Conservation (phyloP, 2,113 vertebrate genomes). For the Entomyzon cyanotis region DNA sequence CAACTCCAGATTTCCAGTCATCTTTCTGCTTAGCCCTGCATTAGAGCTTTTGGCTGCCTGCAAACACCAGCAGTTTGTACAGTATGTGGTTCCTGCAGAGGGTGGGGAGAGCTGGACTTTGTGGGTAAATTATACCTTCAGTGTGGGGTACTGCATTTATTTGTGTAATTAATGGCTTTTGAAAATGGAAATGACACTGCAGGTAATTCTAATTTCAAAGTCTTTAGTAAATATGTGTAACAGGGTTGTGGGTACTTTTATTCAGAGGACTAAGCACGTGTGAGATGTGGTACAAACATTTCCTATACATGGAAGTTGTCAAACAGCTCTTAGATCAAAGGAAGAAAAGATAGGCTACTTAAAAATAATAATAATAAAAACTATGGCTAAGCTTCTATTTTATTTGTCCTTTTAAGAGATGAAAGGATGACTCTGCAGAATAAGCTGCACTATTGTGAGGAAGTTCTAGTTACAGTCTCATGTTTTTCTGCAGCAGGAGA, state of each 20-base stretch:
- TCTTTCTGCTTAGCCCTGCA: neutral
- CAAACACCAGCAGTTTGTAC: fast-evolving
- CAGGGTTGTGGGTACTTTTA: neutral
- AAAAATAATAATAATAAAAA: neutral
- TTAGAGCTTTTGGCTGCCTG: neutral
- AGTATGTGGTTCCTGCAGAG: neutral
- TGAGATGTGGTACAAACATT: neutral
- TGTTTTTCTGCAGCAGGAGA: neutral
- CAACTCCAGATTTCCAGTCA: neutral
- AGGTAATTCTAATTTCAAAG: neutral
- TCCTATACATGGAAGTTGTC: neutral
- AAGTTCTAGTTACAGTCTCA: neutral
- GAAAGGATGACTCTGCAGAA: neutral
- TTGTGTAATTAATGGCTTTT: neutral
- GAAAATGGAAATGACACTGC: neutral
- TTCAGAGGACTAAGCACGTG: neutral
- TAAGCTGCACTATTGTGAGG: neutral
- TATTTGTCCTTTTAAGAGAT: neutral
- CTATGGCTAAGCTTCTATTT: neutral
- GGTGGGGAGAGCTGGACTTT: neutral
- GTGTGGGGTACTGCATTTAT: neutral
- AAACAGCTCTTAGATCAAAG: neutral
- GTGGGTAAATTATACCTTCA: neutral
- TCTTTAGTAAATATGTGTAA: neutral
- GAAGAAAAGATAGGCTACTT: neutral